Conservation (phyloP, 2,797 vertebrate genomes). For the Muraenolepis orangiensis region DNA sequence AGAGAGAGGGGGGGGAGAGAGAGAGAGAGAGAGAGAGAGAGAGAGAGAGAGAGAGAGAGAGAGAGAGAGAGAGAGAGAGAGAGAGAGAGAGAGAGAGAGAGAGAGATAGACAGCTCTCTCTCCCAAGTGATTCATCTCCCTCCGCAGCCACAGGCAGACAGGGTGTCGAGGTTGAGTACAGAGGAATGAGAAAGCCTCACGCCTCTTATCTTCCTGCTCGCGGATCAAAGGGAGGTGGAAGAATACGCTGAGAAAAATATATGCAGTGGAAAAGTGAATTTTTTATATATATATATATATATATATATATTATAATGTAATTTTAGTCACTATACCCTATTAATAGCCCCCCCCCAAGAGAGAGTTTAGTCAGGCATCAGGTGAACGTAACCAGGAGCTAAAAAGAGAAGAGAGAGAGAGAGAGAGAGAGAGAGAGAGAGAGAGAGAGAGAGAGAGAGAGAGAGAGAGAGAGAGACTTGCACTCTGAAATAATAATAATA, state of each 20-base stretch:
- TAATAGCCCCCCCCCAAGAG: conserved; percentile 38
- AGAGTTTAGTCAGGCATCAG: not conserved
- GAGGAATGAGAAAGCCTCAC: conserved; percentile 60
- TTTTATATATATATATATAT: too few relatives aligned
- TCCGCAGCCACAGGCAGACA: conserved; percentile 63
- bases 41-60: too few relatives aligned
- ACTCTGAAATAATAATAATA: not conserved
- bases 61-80: conserved; percentile 47
- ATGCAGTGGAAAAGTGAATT: conserved; percentile 46
- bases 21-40: conserved; percentile 26
- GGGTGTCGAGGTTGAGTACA: conserved; percentile 52
- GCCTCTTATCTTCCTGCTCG: conserved; percentile 59
- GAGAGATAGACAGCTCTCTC: conserved; percentile 55
- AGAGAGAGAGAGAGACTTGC: not conserved
- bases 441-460: too few relatives aligned
- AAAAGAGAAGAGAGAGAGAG: too few relatives aligned
- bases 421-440: too few relatives aligned
- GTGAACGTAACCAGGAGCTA: too few relatives aligned
- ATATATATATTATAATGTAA: too few relatives aligned
- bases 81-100: conserved; percentile 1
- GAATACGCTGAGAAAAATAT: conserved; percentile 33
- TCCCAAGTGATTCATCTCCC: conserved; percentile 62
- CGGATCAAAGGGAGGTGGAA: conserved; percentile 60
- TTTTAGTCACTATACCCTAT: conserved; percentile 6
- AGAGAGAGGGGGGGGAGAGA: conserved; percentile 16